Conservation (phyloP, 2,888 invertebrate species). For the Hermaeophaga mercurialis region DNA sequence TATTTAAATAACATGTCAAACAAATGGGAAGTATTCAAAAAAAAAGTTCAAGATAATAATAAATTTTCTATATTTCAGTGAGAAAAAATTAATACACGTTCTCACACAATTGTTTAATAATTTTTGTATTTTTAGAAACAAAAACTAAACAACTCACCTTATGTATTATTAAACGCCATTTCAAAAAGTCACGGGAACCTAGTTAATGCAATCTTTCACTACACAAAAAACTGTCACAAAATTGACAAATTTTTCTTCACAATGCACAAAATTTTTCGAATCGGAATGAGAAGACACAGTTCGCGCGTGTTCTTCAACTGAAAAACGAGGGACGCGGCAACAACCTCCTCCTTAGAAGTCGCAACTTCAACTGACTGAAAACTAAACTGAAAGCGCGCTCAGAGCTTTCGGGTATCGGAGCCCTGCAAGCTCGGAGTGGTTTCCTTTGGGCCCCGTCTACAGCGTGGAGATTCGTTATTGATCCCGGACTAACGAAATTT, state of each 20-base stretch:
- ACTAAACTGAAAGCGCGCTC: constrained; percentile 12
- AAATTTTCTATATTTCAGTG: too few relatives aligned
- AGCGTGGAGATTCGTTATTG: background rate
- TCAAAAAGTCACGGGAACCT: constrained; percentile 1
- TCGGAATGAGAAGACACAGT: background rate
- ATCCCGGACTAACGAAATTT: background rate
- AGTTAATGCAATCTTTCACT: background rate
- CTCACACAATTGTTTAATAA: too few relatives aligned
- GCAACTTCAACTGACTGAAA: constrained; percentile 15
- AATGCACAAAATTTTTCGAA: constrained; percentile 9
- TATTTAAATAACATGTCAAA: too few relatives aligned
- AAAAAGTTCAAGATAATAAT: too few relatives aligned
- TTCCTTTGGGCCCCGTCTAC: background rate
- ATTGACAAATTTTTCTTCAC: constrained; percentile 3
- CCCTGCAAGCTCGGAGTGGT: constrained; percentile 10
- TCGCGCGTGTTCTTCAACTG: constrained; percentile 2
- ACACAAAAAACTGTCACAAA: constrained; percentile 10
- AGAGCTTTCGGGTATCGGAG: background rate
- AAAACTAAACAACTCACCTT: background rate
- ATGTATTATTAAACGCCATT: constrained; percentile 18
- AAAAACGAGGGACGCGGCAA: constrained; percentile 2
- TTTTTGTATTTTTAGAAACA: too few relatives aligned
- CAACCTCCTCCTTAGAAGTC: constrained; percentile 5
- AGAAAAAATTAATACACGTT: too few relatives aligned
- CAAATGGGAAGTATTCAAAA: too few relatives aligned